These are phyloP conservation scores for Drosophila littoralis DNA, from an alignment of 1,140 invertebrate species.

Conservation along the genomic window DNA sequence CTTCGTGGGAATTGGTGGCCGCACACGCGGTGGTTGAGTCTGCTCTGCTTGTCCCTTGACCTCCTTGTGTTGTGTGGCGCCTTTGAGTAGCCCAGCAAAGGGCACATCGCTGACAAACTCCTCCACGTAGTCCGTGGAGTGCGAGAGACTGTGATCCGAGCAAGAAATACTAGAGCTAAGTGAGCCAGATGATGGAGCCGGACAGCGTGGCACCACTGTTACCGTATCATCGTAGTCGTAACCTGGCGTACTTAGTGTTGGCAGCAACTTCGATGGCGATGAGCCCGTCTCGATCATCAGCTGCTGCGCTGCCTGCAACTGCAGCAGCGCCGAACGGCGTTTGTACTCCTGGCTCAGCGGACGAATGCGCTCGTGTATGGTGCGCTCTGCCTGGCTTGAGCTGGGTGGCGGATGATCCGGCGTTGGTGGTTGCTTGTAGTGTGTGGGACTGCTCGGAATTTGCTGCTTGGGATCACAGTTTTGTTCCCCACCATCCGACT, in stretches of 20 bases:
- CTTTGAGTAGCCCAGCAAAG: slow-evolving; percentile 93
- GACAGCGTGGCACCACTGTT: slow-evolving; percentile 68
- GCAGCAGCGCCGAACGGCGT: slow-evolving; percentile 69
- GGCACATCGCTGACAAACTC: slow-evolving; percentile 93
- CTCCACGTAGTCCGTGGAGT: slow-evolving; percentile 92
- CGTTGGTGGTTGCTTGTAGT: slow-evolving; percentile 96
- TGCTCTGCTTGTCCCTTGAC: slow-evolving; percentile 62
- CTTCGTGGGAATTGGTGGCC: slow-evolving; percentile 66
- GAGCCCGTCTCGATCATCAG: slow-evolving; percentile 78
- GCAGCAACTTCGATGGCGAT: slow-evolving; percentile 70
- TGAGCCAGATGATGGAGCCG: slow-evolving; percentile 75
- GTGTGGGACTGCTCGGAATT: slow-evolving; percentile 91
- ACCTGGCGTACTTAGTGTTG: slow-evolving; percentile 60
- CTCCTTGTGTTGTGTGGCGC: slow-evolving; percentile 86
- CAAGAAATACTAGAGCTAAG: slow-evolving; percentile 86
- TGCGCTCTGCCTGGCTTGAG: slow-evolving; percentile 94
- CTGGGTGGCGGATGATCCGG: slow-evolving; percentile 97
- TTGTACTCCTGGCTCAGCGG: slow-evolving; percentile 90
- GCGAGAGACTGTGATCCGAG: slow-evolving; percentile 90
- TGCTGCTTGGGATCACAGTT: slow-evolving; percentile 71
- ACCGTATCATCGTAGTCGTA: slow-evolving; percentile 74
- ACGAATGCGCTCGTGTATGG: slow-evolving; percentile 95
- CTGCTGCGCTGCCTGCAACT: slow-evolving; percentile 72
- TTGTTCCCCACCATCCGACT: slow-evolving; percentile 54
- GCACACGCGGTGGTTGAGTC: slow-evolving; percentile 53